phyloP scores from a whole-genome alignment of 2,113 vertebrate genomes.

The Ginglymostoma cirratum region DNA sequence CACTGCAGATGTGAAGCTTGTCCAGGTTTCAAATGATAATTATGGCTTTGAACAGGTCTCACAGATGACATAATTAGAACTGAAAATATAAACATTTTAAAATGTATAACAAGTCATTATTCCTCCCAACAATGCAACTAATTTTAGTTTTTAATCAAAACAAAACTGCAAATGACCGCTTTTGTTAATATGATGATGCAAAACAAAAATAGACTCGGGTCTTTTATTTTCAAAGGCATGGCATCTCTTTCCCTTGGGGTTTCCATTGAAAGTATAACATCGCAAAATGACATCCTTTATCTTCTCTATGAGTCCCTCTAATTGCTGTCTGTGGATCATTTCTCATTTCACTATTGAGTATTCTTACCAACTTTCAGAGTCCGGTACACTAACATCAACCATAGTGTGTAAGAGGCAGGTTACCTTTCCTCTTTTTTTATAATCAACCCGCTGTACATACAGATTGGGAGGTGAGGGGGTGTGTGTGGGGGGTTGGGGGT shows the following conservation, averaged over 20 bases:
- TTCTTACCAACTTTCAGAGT: background rate
- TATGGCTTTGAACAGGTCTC: constrained; percentile 37
- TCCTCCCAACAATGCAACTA: constrained; percentile 7
- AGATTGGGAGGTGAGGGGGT: background rate
- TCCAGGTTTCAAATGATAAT: constrained; percentile 28
- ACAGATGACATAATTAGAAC: constrained; percentile 30
- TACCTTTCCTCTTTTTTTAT: background rate
- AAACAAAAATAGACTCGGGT: background rate
- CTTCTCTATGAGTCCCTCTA: background rate
- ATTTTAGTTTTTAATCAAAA: constrained; percentile 33
- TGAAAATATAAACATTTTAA: constrained; percentile 37
- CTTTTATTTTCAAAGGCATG: constrained; percentile 27
- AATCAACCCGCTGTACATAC: background rate
- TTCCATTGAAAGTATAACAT: background rate
- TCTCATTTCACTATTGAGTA: constrained; percentile 8
- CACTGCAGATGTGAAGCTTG: constrained; percentile 13
- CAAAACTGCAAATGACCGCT: constrained; percentile 33
- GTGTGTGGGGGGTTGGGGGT: background rate
- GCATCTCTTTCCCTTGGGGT: background rate
- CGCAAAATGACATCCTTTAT: constrained; percentile 20
- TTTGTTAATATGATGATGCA: constrained; percentile 13
- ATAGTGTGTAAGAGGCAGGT: background rate
- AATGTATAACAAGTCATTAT: constrained; percentile 36
- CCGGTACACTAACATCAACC: background rate
- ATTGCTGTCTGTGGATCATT: constrained; percentile 8